Evolutionary conservation across 1,140 invertebrate species (phyloP).

Genomic region (Drosophila virilis): DNA sequence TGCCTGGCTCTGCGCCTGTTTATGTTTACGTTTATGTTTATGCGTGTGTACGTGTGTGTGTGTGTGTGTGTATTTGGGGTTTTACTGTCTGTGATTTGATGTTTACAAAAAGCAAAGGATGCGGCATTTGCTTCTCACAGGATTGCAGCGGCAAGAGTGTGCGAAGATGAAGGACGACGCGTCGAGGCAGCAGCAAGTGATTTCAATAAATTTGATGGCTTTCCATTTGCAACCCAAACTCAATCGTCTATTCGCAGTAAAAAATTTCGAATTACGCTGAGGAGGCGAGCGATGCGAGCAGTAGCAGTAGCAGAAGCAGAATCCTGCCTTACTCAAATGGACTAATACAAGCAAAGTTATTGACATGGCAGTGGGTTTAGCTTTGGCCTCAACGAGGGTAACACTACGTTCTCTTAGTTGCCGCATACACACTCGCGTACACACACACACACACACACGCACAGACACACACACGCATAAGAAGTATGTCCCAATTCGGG

Average conservation of each 20-base stretch:
- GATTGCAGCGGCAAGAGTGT: constrained; percentile 19
- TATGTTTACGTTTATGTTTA: constrained; percentile 76
- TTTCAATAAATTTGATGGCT: constrained; percentile 84
- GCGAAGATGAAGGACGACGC: constrained; percentile 17
- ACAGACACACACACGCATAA: constrained; percentile 11
- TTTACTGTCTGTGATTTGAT: constrained; percentile 83
- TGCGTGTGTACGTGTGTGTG: constrained; percentile 21
- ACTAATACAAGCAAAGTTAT: constrained; percentile 83
- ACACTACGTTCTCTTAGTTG: constrained; percentile 46
- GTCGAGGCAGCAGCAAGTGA: constrained; percentile 65
- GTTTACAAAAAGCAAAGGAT: constrained; percentile 79
- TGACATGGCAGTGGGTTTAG: constrained; percentile 75
- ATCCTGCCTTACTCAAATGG: constrained; percentile 61
- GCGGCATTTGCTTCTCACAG: constrained; percentile 42
- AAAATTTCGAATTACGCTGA: constrained; percentile 80
- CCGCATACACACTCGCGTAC: not conserved
- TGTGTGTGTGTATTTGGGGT: constrained; percentile 50
- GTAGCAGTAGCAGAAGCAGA: not conserved
- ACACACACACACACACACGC: constrained; percentile 27
- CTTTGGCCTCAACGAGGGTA: constrained; percentile 71
- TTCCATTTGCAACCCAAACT: constrained; percentile 83
- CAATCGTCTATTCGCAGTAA: constrained; percentile 82
- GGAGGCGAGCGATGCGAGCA: constrained; percentile 9
- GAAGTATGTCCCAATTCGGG: constrained; percentile 54
- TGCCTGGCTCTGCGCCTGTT: constrained; percentile 57